Base-by-base conservation (phyloP, 2,888 invertebrate species). In the Drosophila ezoana region DNA sequence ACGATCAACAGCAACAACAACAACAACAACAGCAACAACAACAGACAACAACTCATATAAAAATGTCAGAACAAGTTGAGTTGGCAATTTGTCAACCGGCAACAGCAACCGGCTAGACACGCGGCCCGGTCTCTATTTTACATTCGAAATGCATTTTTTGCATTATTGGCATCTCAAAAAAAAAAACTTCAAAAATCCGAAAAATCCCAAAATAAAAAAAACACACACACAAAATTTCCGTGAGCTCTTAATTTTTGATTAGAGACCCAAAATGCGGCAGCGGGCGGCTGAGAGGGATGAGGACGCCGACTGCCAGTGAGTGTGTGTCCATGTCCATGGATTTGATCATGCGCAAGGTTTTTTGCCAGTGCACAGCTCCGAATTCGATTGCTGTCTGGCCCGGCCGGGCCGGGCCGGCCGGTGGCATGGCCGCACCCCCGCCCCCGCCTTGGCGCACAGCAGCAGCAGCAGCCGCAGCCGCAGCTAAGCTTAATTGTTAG, bases 261-360 rank as follows among this genome's bases (percentile, higher is more conserved):
- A 33, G 23, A 48, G 16, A 16, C 8, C n/a, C 45, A 40, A n/a
- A 20, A 33, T 35, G 52, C 47, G 53, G 40, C 51, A 53, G 41
- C 38, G 14, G 11, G 47, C 10, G 6, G 47, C 47, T 33, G 6
- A 32, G 59, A 40, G 51, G 43, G 38, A n/a, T 48, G 67, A 38
- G 49, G 14, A 35, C n/a, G 47, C 23, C 43, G 35, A 57, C 45
- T 64, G 63, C 58, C 57, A 53, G 57, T 64, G 68, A 54, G 77
- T 76, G 76, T 71, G 69, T 87, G 77, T 76, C 84, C 81, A 82
- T 90, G 90, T 91, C 90, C 90, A 91, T 90, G 90, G 90, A 90
- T 89, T 86, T 89, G 90, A 91, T 90, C 90, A 90, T 90, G 90
- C 90, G 90, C 90, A 90, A 90, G 90, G 90, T 90, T 90, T 90